Base-by-base conservation (phyloP, 2,888 invertebrate genomes). In the Megastigmus dorsalis region DNA sequence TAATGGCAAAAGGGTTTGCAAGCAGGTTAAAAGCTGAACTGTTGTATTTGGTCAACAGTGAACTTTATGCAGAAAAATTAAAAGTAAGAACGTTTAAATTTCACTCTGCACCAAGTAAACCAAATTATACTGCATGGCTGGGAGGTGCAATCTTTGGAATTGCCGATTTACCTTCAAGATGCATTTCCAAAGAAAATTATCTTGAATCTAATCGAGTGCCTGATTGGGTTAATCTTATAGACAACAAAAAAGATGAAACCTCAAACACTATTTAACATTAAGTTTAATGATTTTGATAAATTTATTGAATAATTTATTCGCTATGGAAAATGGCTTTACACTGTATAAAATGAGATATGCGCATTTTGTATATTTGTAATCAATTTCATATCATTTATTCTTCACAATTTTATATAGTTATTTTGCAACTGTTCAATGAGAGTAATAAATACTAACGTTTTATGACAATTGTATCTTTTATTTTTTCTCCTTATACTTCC, bases 111-210 rank as follows among this genome's bases (percentile, higher is more conserved):
- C 95, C 96, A 15, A 92, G 94, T 36, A 93, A 94, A 85, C 92
- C 93, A 70, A 97, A 97, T 89, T 94, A 93, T 84, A 92, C 92
- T 10, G 93, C 95, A 43, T 98, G 98, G 97, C 89, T 95, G 30
- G 97, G 97, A 86, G 93, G 93, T 67, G 92, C 95, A 7, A 92
- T 95, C 78, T 93, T 94, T 85, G 94, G 95, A 54, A 92, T 93
- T 38, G 93, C 95, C 1, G 91, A 94, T 74, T 89, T 95, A 36
- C 90, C 91, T 38, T 90, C 92, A 68, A 91, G 94, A 52, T 94
- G 94, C 10, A 86, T 95, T 50, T 90, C 93, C 0, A 92, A 94
- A 79, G 97, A 97, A 82, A 89, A 89, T 63, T 97, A 94, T 89
- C 89, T 93, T 74, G 92, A 92, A 81, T 89, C 90, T 74, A 92